Evolutionary conservation across 1,140 invertebrate genomes (phyloP).

Genomic region (Drosophila kepulauana): DNA sequence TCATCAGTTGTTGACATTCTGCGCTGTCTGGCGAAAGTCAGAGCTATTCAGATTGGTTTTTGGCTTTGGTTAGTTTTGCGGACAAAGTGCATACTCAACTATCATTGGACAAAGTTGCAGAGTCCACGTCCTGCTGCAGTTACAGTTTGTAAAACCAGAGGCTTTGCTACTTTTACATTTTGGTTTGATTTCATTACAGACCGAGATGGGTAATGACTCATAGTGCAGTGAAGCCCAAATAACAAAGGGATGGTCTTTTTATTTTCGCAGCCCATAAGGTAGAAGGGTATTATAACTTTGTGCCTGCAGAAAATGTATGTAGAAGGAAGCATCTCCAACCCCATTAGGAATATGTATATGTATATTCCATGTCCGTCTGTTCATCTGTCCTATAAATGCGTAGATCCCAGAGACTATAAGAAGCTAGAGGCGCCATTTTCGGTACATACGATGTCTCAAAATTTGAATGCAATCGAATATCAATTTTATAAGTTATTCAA

Average conservation of each 20-base stretch:
- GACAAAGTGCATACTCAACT: slow-evolving; percentile 50
- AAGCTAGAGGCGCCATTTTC: no score
- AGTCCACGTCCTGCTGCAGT: slow-evolving; percentile 8
- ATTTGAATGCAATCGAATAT: no score
- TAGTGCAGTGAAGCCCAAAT: neutral
- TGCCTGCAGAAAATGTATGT: no score
- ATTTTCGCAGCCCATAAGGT: neutral
- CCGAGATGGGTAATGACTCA: neutral
- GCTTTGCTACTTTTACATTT: slow-evolving; percentile 20
- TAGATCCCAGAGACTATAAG: no score
- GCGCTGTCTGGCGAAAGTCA: slow-evolving; percentile 14
- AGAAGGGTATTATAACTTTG: no score
- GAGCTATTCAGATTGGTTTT: slow-evolving; percentile 26
- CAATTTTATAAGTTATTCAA: no score
- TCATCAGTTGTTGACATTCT: slow-evolving; percentile 48
- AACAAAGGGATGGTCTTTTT: neutral
- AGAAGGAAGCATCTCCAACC: no score
- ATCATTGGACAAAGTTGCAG: slow-evolving; percentile 15
- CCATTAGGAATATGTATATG: no score
- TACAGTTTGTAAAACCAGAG: slow-evolving; percentile 46
- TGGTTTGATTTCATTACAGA: slow-evolving; percentile 50
- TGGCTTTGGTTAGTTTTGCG: slow-evolving; percentile 55
- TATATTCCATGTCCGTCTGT: no score
- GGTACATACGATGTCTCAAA: no score
- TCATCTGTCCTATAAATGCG: no score